phyloP scores from a whole-genome alignment of 2,888 invertebrate genomes.

The Polymixis lichenea region DNA sequence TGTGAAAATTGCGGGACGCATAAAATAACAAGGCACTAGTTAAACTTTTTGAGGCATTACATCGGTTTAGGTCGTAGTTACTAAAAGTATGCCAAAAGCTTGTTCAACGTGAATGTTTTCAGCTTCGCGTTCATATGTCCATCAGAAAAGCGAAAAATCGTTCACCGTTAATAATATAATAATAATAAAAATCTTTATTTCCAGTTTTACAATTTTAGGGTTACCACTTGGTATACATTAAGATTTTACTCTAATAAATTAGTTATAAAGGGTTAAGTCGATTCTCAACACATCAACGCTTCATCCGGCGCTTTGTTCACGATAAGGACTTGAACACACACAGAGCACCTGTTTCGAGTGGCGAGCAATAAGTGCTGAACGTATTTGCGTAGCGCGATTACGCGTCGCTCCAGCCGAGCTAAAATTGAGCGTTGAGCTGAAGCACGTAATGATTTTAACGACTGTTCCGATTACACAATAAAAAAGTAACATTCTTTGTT shows the following conservation, averaged over 20 bases:
- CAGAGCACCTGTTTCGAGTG: conserved; percentile 84
- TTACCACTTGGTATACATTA: no score
- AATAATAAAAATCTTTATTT: no score
- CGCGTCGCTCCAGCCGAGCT: conserved; percentile 76
- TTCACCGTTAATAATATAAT: no score
- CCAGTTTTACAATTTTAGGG: no score
- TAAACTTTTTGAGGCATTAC: neutral
- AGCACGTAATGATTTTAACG: conserved; percentile 66
- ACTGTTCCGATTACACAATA: conserved; percentile 57
- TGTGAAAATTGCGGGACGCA: neutral
- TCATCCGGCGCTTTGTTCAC: conserved; percentile 83
- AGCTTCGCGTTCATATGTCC: conserved; percentile 10
- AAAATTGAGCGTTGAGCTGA: conserved; percentile 71
- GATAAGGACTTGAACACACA: conserved; percentile 83
- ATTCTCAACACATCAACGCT: conserved; percentile 73
- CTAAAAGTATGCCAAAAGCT: conserved; percentile 6
- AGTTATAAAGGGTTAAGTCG: conserved; percentile 73
- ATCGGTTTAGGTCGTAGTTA: neutral
- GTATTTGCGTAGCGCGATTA: conserved; percentile 88
- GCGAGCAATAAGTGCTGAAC: conserved; percentile 86
- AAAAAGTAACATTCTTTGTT: conserved; percentile 55
- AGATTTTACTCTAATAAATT: no score
- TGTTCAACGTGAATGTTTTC: conserved; percentile 12
- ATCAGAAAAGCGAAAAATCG: conserved; percentile 55
- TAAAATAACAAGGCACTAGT: neutral